Percentiles rank a stretch among this genome's conserved stretches.
These are phyloP conservation scores for Drosophila suzukii DNA, from an alignment of 1,140 invertebrate species.

Conservation along the genomic window DNA sequence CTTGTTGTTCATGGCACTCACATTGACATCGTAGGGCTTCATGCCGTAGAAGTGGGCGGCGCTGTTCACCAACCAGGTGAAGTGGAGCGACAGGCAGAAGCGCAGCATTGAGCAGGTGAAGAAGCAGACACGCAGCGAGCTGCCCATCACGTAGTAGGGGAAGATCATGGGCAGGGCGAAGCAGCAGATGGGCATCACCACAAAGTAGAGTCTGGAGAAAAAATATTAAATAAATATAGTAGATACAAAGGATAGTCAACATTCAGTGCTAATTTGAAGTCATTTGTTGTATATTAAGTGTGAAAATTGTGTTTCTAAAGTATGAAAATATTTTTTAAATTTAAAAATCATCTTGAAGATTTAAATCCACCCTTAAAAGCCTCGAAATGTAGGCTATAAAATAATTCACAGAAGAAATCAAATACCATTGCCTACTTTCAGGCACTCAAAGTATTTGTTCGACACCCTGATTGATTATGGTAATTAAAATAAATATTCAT, in stretches of 20 bases:
- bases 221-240: background rate
- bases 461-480: background rate
- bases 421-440: background rate
- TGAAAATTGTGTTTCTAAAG: no score
- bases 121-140: constrained; percentile 84
- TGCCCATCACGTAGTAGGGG: constrained; percentile 88
- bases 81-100: constrained; percentile 88
- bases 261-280: no score
- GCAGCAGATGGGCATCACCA: constrained; percentile 88
- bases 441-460: background rate
- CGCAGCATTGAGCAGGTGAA: constrained; percentile 86
- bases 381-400: no score
- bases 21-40: constrained; percentile 89
- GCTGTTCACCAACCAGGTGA: constrained; percentile 91
- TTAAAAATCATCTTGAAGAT: no score
- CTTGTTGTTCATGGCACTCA: constrained; percentile 87
- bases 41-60: constrained; percentile 87
- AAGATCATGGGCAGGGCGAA: constrained; percentile 90
- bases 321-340: no score
- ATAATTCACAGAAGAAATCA: no score
- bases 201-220: constrained; percentile 87
- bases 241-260: background rate
- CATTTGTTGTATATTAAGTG: no score
- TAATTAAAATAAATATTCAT: background rate
- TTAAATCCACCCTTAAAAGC: no score